phyloP scores from a whole-genome alignment of 2,797 vertebrate species.

The Microchirus variegatus region DNA sequence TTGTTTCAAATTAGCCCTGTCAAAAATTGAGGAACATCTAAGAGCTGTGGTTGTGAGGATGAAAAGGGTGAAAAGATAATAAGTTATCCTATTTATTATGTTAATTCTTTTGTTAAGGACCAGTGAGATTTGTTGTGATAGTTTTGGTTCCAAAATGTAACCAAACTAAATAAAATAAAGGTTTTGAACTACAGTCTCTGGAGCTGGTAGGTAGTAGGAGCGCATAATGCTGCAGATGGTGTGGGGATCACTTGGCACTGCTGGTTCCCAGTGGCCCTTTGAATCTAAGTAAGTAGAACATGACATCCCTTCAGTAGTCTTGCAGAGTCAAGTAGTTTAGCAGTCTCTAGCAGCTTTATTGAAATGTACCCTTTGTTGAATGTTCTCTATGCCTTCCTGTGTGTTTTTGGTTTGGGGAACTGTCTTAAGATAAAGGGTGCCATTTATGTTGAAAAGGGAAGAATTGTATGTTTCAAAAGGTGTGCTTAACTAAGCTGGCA shows the following conservation, averaged over 20 bases:
- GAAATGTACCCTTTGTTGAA: conserved; percentile 51
- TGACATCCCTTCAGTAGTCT: conserved; percentile 30
- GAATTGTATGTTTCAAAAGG: too few species aligned
- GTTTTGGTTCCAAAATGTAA: too few species aligned
- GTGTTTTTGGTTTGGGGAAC: conserved; percentile 25
- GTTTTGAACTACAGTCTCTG: conserved; percentile 5
- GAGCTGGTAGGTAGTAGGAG: conserved; percentile 10
- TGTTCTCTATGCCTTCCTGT: conserved; percentile 18
- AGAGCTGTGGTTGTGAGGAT: neutral
- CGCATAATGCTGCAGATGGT: conserved; percentile 47
- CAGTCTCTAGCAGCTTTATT: conserved; percentile 43
- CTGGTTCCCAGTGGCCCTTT: conserved; percentile 40
- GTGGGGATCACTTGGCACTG: conserved; percentile 47
- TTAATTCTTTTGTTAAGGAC: too few species aligned
- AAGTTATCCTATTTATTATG: too few species aligned
- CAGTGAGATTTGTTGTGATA: too few species aligned
- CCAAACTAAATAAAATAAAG: too few species aligned
- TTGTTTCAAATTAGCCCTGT: conserved; percentile 8
- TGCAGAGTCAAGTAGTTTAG: conserved; percentile 47
- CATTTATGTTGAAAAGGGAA: too few species aligned
- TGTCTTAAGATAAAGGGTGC: conserved; percentile 7
- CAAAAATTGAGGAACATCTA: neutral
- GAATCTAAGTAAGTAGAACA: conserved; percentile 46
- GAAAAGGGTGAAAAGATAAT: neutral
- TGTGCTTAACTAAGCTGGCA: too few species aligned